phyloP scores from a whole-genome alignment of 1,140 invertebrate genomes.

The Eueides isabella region DNA sequence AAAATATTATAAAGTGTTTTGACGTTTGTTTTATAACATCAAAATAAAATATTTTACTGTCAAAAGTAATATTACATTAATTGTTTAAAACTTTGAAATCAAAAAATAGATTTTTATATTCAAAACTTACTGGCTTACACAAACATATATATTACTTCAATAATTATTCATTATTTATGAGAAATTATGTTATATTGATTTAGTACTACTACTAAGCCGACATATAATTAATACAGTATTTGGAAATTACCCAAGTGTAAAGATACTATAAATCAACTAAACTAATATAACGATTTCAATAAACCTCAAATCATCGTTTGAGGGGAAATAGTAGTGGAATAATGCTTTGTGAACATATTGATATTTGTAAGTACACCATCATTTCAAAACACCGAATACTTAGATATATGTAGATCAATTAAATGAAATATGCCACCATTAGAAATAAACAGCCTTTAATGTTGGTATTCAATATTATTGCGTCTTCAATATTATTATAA shows the following conservation, averaged over 20 bases:
- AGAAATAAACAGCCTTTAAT: no score
- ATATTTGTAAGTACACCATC: neutral
- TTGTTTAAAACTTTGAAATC: no score
- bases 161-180: no score
- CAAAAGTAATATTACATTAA: no score
- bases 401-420: neutral
- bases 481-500: no score
- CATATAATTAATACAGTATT: neutral
- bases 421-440: neutral
- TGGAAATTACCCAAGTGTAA: neutral
- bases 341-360: neutral
- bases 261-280: neutral
- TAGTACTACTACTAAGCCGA: no score
- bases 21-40: neutral
- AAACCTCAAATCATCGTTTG: constrained; percentile 5
- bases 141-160: no score
- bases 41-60: no score
- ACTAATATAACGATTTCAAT: neutral
- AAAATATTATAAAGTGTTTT: neutral
- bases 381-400: neutral
- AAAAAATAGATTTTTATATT: no score
- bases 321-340: neutral
- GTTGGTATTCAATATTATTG: no score
- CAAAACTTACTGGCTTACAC: no score
- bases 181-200: no score